These are phyloP conservation scores for Tympanoctomys barrerae DNA, from an alignment of 2,797 vertebrate species.

Conservation along the genomic window DNA sequence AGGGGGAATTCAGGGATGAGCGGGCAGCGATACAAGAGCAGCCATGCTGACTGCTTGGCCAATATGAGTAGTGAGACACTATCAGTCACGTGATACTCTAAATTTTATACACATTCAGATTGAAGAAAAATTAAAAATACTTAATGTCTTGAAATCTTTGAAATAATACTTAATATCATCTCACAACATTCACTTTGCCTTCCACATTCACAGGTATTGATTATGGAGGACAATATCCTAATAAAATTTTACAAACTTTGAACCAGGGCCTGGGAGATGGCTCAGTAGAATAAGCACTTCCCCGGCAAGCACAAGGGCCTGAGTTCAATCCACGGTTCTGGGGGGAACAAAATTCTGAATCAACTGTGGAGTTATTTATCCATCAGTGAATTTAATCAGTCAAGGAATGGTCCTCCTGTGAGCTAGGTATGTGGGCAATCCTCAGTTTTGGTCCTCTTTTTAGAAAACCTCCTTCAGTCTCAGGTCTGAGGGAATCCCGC, in stretches of 20 bases:
- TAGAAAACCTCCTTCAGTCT: not conserved
- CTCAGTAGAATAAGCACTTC: too few relatives aligned
- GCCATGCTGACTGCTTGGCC: not conserved
- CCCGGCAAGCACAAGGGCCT: too few relatives aligned
- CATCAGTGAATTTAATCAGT: not conserved
- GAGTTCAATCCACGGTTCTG: too few relatives aligned
- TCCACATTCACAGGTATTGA: not conserved
- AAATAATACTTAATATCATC: not conserved
- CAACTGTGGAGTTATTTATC: not conserved
- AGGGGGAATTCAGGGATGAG: accelerated
- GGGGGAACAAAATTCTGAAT: not conserved
- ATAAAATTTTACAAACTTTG: not conserved
- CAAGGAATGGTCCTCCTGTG: not conserved
- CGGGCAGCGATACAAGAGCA: accelerated
- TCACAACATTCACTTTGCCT: not conserved
- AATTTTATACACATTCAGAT: not conserved
- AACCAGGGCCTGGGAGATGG: too few relatives aligned
- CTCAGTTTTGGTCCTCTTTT: not conserved
- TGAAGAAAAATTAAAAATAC: not conserved
- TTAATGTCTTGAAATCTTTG: not conserved
- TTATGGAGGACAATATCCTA: not conserved
- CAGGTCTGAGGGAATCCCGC: too few relatives aligned
- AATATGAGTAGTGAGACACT: accelerated
- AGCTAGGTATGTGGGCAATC: not conserved
- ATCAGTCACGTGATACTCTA: too few relatives aligned